Percentiles rank a stretch among this genome's conserved stretches.
Evolutionary conservation across 2,888 invertebrate genomes (phyloP).

Genomic region (Zygogramma bicolorata): DNA sequence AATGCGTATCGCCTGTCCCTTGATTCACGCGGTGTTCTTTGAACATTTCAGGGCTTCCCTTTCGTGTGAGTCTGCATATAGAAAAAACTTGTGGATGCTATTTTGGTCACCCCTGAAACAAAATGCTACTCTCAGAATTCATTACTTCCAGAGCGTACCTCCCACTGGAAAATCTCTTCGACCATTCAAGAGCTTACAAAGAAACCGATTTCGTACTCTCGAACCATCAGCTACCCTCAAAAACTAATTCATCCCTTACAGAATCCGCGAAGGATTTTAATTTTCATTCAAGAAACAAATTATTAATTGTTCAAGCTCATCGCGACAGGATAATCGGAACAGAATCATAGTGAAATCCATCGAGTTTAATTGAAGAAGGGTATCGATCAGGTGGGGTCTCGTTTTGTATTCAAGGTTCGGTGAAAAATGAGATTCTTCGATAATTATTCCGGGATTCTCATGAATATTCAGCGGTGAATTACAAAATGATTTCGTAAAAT

Average conservation of each 20-base stretch:
- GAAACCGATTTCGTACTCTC: too few relatives aligned
- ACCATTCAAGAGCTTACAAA: too few relatives aligned
- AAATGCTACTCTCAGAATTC: too few relatives aligned
- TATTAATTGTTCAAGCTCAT: conserved; percentile 32
- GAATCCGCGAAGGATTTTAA: conserved; percentile 35
- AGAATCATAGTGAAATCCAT: conserved; percentile 26
- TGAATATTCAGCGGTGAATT: not conserved
- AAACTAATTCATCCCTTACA: conserved; percentile 37
- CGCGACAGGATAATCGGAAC: conserved; percentile 33
- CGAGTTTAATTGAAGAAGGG: conserved; percentile 26
- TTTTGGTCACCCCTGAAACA: too few relatives aligned
- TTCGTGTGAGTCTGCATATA: too few relatives aligned
- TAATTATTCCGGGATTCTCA: not conserved
- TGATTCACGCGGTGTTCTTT: too few relatives aligned
- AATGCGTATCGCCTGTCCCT: too few relatives aligned
- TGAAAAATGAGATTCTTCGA: not conserved
- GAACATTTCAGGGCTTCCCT: too few relatives aligned
- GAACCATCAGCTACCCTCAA: not conserved
- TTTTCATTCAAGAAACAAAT: conserved; percentile 36
- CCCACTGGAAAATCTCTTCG: too few relatives aligned
- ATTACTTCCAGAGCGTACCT: too few relatives aligned
- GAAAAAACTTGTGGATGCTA: too few relatives aligned
- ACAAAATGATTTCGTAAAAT: not conserved
- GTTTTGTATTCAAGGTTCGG: not conserved
- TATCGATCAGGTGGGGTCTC: not conserved